phyloP scores from a whole-genome alignment of 2,888 invertebrate genomes.

The Bugula neritina region DNA sequence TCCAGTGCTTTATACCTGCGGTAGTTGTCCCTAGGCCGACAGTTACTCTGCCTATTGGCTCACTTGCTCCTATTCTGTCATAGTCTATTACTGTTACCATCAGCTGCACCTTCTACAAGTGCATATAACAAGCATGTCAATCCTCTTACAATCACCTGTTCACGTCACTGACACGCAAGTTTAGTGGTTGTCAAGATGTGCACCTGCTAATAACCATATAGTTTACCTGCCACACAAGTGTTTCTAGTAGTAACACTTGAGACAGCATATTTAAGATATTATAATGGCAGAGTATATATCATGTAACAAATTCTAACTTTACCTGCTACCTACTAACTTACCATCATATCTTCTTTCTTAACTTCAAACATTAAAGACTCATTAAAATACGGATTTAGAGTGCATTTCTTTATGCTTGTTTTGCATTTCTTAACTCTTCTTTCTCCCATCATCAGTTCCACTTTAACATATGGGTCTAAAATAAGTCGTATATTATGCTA shows the following conservation, averaged over 20 bases:
- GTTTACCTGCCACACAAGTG: too few species aligned
- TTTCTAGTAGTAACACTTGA: too few species aligned
- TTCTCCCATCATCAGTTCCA: slow-evolving; percentile 27
- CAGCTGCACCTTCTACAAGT: slow-evolving; percentile 27
- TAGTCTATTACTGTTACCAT: slow-evolving; percentile 33
- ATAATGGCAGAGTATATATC: too few species aligned
- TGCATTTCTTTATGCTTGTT: slow-evolving; percentile 29
- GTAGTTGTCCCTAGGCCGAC: slow-evolving; percentile 31
- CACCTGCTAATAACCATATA: too few species aligned
- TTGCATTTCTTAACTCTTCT: slow-evolving; percentile 29
- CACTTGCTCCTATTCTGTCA: slow-evolving; percentile 33
- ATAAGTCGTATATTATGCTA: too few species aligned
- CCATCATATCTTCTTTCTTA: slow-evolving; percentile 29
- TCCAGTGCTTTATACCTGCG: slow-evolving; percentile 32
- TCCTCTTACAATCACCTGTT: too few species aligned
- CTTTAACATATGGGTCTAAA: slow-evolving; percentile 29
- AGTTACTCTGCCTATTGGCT: slow-evolving; percentile 33
- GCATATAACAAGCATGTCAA: too few species aligned
- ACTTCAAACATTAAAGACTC: slow-evolving; percentile 29
- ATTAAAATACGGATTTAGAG: slow-evolving; percentile 28
- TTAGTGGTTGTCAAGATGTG: too few species aligned
- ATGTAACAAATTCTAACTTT: too few species aligned
- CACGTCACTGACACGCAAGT: too few species aligned
- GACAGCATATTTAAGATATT: too few species aligned
- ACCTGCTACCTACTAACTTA: too few species aligned